A percentile compares a stretch with the other conserved stretches of the same genome.
Evolutionary conservation across 2,113 vertebrate species (phyloP).

Genomic region (Epinephelus moara): DNA sequence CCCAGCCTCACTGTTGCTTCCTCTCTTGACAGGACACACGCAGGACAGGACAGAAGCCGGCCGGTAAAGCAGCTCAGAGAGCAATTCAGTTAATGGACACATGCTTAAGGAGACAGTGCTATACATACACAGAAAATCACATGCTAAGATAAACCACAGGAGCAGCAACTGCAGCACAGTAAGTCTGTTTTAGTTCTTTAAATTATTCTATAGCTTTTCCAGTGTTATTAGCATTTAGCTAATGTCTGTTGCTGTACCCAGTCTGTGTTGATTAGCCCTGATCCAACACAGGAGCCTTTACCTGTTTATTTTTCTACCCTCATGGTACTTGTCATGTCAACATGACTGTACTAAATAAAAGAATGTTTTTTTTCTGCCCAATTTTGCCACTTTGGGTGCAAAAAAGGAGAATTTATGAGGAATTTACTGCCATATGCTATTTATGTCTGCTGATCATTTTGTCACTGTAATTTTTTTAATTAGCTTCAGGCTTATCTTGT

Average conservation of each 20-base stretch:
- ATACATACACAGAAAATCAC: conserved; percentile 5
- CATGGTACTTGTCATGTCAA: neutral
- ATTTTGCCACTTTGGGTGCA: neutral
- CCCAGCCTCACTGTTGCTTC: conserved; percentile 55
- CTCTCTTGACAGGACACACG: conserved; percentile 59
- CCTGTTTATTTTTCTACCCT: neutral
- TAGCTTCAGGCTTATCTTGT: neutral
- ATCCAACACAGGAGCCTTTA: neutral
- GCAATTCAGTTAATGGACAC: conserved; percentile 35
- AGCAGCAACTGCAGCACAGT: conserved; percentile 39
- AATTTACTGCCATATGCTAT: too few relatives aligned
- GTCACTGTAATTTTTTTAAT: neutral
- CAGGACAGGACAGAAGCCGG: conserved; percentile 60
- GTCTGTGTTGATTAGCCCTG: conserved; percentile 5
- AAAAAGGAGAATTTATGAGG: neutral
- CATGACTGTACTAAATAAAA: neutral
- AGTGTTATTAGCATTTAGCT: conserved; percentile 63
- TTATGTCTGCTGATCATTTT: neutral
- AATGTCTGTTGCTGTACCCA: conserved; percentile 4
- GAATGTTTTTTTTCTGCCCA: conserved; percentile 4
- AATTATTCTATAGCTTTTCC: neutral
- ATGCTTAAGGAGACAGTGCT: conserved; percentile 5
- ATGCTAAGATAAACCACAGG: conserved; percentile 6
- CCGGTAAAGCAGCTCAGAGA: conserved; percentile 52
- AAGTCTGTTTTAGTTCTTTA: conserved; percentile 39